Evolutionary conservation across 1,140 invertebrate genomes (phyloP).

Genomic region (Drosophila seguyi): DNA sequence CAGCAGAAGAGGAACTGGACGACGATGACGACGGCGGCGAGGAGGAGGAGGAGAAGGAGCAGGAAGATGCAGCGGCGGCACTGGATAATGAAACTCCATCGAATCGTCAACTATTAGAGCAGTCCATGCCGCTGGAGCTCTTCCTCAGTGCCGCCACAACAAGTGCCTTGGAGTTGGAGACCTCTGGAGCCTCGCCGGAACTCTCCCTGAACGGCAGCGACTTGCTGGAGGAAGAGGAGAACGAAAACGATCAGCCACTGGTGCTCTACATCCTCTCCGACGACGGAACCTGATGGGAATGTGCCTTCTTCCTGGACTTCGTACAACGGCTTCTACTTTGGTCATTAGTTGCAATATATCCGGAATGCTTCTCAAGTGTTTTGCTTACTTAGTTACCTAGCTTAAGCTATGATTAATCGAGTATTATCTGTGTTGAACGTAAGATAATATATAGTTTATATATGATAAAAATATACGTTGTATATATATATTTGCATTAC

Average conservation of each 20-base stretch:
- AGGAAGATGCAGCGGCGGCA: constrained; percentile 21
- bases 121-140: constrained; percentile 60
- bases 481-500: constrained; percentile 40
- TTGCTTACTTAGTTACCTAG: constrained; percentile 43
- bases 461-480: constrained; percentile 29
- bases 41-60: constrained; percentile 21
- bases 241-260: constrained; percentile 28
- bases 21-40: constrained; percentile 22
- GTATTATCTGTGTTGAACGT: constrained; percentile 55
- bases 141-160: constrained; percentile 58
- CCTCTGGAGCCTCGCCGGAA: constrained; percentile 14
- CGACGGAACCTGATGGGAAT: constrained; percentile 11
- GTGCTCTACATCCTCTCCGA: constrained; percentile 47
- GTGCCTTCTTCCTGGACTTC: constrained; percentile 36
- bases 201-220: constrained; percentile 31
- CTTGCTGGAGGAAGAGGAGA: constrained; percentile 27
- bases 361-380: constrained; percentile 52
- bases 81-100: constrained; percentile 1
- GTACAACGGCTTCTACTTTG: constrained; percentile 26
- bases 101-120: constrained; percentile 28
- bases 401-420: constrained; percentile 44
- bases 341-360: constrained; percentile 42
- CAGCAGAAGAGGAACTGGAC: constrained; percentile 24
- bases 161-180: constrained; percentile 54
- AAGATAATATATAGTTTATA: constrained; percentile 41